Evolutionary conservation across 2,797 vertebrate species (phyloP).

Genomic region (Catostomus latipinnis): DNA sequence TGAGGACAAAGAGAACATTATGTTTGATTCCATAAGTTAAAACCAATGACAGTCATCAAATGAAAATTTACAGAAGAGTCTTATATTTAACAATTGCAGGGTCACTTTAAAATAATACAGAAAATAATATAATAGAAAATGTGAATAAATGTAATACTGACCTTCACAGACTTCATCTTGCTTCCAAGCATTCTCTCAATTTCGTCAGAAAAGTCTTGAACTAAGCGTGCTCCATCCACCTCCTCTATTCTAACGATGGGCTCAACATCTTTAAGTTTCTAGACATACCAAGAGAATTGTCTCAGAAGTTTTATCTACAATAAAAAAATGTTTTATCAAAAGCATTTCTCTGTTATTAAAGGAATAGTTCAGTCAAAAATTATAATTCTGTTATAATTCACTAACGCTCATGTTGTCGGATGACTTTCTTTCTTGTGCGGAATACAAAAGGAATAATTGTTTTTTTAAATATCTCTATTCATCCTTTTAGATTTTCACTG

Average conservation of each 20-base stretch:
- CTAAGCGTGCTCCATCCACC: constrained; percentile 84
- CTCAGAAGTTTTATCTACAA: not conserved
- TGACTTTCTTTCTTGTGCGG: too few species aligned
- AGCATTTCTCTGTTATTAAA: constrained; percentile 41
- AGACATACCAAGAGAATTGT: not conserved
- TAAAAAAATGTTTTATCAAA: not conserved
- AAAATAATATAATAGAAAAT: not conserved
- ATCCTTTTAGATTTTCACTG: too few species aligned
- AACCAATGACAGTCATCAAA: too few species aligned
- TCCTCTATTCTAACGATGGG: constrained; percentile 87
- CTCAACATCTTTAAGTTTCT: constrained; percentile 96
- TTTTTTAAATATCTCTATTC: too few species aligned
- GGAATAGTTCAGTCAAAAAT: too few species aligned
- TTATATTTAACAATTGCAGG: too few species aligned
- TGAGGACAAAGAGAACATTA: constrained; percentile 61
- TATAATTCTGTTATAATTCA: too few species aligned
- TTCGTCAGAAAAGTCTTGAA: constrained; percentile 89
- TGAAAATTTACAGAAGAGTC: too few species aligned
- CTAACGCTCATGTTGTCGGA: too few species aligned
- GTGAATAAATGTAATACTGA: constrained; percentile 61
- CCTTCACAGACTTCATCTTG: constrained; percentile 95
- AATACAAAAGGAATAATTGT: too few species aligned
- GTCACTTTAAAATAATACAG: not conserved
- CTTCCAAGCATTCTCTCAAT: constrained; percentile 93
- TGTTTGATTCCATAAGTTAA: too few species aligned